Conservation (phyloP, 2,797 vertebrate genomes). For the Mus caroli region DNA sequence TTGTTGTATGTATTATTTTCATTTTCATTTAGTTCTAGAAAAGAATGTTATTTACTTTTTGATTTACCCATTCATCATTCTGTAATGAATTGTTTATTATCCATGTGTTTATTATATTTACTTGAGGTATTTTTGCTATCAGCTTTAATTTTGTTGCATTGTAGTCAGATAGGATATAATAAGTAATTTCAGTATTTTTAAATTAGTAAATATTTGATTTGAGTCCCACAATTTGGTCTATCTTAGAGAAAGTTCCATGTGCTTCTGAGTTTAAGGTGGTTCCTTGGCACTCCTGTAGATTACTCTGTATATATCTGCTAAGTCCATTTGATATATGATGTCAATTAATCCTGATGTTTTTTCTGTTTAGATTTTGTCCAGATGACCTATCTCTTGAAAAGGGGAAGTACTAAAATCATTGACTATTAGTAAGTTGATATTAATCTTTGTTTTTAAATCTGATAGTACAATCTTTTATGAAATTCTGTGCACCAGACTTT, state of each 20-base stretch:
- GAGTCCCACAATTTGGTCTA: not conserved
- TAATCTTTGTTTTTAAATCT: not conserved
- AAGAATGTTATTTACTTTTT: not conserved
- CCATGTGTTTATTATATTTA: not conserved
- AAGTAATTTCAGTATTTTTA: not conserved
- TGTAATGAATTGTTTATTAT: not conserved
- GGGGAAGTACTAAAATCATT: not conserved
- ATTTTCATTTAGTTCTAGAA: not conserved
- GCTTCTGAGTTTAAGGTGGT: not conserved
- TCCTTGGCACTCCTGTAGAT: not conserved
- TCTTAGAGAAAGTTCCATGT: not conserved
- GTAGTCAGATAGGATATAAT: not conserved
- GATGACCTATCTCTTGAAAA: not conserved
- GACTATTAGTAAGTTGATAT: not conserved
- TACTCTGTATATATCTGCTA: not conserved
- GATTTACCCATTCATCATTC: not conserved
- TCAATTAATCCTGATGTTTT: not conserved
- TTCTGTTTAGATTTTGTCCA: not conserved
- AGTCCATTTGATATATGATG: not conserved
- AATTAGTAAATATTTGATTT: not conserved
- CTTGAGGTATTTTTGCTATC: not conserved
- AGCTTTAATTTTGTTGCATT: not conserved
- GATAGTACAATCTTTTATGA: not conserved
- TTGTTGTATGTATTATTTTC: not conserved
- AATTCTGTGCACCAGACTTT: not conserved